Base-by-base conservation (phyloP, 2,113 vertebrate species). In the Percina caprodes region DNA sequence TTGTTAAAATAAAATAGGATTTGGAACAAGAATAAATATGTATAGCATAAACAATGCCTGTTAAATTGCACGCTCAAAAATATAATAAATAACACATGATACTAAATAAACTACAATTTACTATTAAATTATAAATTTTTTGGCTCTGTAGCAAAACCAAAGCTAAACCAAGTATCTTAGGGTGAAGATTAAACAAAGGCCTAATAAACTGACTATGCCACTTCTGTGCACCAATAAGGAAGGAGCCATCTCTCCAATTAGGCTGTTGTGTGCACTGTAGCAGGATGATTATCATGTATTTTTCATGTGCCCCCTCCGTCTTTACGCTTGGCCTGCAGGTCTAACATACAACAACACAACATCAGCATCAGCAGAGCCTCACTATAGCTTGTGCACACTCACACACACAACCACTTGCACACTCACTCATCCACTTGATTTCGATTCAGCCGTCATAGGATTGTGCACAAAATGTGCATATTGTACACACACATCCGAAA, bases 211-310 rank as follows among this genome's bases (percentile, higher is more conserved):
- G 58, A 71, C 77, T 59, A 33, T 35, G 66, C 69, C 61, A 62
- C 30, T 80, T 73, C 30, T 71, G 73, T 74, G 61, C 74, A 88
- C 77, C 90, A 73, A 90, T 71, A 80, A 23, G 66, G 35, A 68
- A 74, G 68, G 33, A 63, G 71, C 65, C 79, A 73, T 79, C 55
- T 69, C 71, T 81, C 84, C 88, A 92, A 86, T 88, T 82, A 89
- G 78, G 83, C 65, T 80, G 83, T 80, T 89, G 84, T 92, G 91
- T 89, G 86, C 89, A 90, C 77, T 88, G 91, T 87, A 68, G 88
- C 72, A 73, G 77, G 69, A 90, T 88, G 87, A 93, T 92, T 83
- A 93, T 92, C 86, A 93, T 94, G 90, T 88, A 90, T 94, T 92
- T 95, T 95, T 94, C 83, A 94, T 94, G 82, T 66, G 83, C 65